Base-by-base conservation (phyloP, 2,113 vertebrate genomes). In the Turnix velox region DNA sequence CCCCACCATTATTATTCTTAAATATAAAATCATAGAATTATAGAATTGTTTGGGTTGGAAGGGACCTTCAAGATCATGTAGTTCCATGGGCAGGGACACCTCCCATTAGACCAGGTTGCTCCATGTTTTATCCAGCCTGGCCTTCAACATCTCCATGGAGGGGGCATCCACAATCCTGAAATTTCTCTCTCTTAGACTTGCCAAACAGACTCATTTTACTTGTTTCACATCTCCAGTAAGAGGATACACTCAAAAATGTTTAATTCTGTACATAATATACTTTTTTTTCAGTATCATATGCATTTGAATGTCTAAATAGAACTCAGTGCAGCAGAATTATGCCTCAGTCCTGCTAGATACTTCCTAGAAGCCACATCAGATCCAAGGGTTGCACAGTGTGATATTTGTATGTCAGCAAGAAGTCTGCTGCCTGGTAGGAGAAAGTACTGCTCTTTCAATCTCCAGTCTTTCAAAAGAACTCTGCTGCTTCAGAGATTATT, bases 381-480 rank as follows among this genome's bases (percentile, higher is more conserved):
- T 51, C 8, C 28, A 39, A 74, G 4, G 4, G 15, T 27, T 58
- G 23, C 3, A 25, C 51, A 51, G 1, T 0, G 2, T n/a, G 39
- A n/a, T 28, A 33, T 19, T 8, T 28, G 6, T 2, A 3, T 37
- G 17, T 48, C 40, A 69, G 17, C 10, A 79, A 66, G 35, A 92
- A 35, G 16, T 58, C 28, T 74, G 4, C 13, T 57, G 81, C 14
- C 18, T 73, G 30, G 25, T 37, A 11, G 24, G 23, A 68, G 18
- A 57, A 80, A 1, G 15, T 52, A 37, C 6, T 42, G 15, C 7
- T 75, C 2, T 18, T 73, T 65, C 37, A 87, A n/a, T n/a, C 18
- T 68, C n/a, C 12, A 46, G 2, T 1, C 5, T 39, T 69, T 55
- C n/a, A 65, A 80, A 42, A 68, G 23, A 24, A 49, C 6, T 14